A percentile compares a stretch with the other conserved stretches of the same genome.
These are phyloP conservation scores for Cryptoprocta ferox DNA, from an alignment of 2,797 vertebrate genomes.

Conservation along the genomic window DNA sequence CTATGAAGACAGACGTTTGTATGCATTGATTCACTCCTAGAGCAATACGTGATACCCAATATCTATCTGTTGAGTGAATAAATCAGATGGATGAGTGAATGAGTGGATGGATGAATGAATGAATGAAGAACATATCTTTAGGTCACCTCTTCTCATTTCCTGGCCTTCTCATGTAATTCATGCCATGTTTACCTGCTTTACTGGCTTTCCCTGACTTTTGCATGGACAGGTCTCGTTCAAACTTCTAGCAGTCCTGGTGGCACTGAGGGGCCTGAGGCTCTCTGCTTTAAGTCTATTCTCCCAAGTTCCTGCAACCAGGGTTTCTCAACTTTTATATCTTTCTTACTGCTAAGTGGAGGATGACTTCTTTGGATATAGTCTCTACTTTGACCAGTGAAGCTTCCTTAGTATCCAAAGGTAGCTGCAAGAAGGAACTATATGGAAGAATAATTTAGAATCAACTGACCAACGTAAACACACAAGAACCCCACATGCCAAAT, in stretches of 20 bases:
- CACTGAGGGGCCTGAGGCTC: not conserved
- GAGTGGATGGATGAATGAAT: not conserved
- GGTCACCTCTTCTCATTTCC: not conserved
- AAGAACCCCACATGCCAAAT: not conserved
- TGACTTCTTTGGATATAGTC: not conserved
- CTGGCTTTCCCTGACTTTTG: not conserved
- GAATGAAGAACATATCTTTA: not conserved
- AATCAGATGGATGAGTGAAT: not conserved
- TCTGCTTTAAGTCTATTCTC: not conserved
- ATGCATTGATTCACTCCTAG: not conserved
- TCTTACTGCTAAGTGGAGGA: not conserved
- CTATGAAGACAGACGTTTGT: not conserved
- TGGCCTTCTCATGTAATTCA: not conserved
- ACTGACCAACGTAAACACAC: not conserved
- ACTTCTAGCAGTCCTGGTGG: no score
- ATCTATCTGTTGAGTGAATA: conserved; percentile 1
- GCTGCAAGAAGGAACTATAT: not conserved
- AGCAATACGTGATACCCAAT: not conserved
- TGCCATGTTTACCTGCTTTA: not conserved
- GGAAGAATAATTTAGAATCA: not conserved
- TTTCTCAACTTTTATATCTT: not conserved
- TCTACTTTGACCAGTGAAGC: not conserved
- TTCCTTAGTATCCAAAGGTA: conserved; percentile 17
- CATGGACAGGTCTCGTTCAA: not conserved
- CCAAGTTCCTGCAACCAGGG: conserved; percentile 3